These are phyloP conservation scores for Felis catus DNA, from an alignment of 2,113 vertebrate species.

Conservation along the genomic window DNA sequence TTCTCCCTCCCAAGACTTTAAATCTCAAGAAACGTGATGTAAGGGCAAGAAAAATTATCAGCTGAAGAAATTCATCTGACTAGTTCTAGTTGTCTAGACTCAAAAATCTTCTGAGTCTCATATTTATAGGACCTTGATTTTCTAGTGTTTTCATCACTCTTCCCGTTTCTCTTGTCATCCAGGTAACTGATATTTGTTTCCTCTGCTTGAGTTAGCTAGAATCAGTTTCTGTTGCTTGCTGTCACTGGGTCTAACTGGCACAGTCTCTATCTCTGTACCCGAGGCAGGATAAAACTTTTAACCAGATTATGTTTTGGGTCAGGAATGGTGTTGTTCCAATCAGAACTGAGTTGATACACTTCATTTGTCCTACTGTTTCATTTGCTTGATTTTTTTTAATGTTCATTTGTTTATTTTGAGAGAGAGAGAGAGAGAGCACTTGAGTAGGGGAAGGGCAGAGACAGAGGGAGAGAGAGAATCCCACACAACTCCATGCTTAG, in stretches of 20 bases:
- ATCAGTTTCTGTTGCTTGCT: not conserved
- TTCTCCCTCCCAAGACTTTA: not conserved
- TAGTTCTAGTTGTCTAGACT: not conserved
- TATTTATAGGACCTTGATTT: not conserved
- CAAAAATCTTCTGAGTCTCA: not conserved
- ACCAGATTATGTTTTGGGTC: not conserved
- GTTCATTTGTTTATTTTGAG: too few species aligned
- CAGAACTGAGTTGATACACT: not conserved
- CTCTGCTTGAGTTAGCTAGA: not conserved
- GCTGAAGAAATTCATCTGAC: not conserved
- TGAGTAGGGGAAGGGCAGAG: too few species aligned
- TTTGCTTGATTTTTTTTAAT: not conserved
- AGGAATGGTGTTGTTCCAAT: not conserved
- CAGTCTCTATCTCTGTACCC: not conserved
- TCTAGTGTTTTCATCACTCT: not conserved
- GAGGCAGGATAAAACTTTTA: not conserved
- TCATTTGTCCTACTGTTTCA: not conserved
- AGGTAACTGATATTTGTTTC: not conserved
- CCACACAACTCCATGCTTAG: too few species aligned
- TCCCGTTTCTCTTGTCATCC: not conserved
- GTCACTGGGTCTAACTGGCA: not conserved
- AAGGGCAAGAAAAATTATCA: not conserved
- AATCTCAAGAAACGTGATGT: not conserved
- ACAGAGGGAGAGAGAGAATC: too few species aligned
- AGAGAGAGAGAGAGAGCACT: too few species aligned